Evolutionary conservation across 2,797 vertebrate species (phyloP).

Genomic region (Knipowitschia caucasica): DNA sequence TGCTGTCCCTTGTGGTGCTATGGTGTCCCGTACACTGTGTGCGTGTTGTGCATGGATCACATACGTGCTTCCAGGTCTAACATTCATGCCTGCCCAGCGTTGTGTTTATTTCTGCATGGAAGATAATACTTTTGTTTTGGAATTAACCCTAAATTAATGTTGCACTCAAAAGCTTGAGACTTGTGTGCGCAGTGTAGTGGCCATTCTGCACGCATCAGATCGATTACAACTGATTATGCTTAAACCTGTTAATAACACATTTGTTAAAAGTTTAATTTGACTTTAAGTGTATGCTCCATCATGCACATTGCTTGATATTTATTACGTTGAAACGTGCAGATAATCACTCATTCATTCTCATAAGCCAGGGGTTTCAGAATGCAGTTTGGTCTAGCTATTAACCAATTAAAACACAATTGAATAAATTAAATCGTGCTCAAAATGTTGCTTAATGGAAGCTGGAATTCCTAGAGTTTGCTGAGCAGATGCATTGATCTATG

Average conservation of each 20-base stretch:
- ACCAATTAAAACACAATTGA: too few species aligned
- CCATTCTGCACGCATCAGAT: not conserved
- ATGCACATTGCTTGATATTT: too few species aligned
- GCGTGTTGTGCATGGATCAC: not conserved
- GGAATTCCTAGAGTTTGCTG: not conserved
- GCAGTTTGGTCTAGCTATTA: too few species aligned
- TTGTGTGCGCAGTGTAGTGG: not conserved
- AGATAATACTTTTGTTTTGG: not conserved
- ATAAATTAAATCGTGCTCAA: too few species aligned
- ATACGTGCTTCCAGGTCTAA: not conserved
- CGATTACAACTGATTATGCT: not conserved
- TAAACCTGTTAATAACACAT: not conserved
- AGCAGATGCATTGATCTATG: not conserved
- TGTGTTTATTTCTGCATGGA: not conserved
- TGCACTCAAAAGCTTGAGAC: not conserved
- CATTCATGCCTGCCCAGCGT: too few species aligned
- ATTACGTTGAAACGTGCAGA: too few species aligned
- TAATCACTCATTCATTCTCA: too few species aligned
- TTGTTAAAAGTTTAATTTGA: not conserved
- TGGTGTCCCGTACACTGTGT: not conserved
- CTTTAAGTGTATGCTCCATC: slow-evolving; percentile 15
- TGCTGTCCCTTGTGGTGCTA: not conserved
- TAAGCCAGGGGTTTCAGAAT: too few species aligned
- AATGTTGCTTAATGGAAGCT: too few species aligned
- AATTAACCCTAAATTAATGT: not conserved